Evolutionary conservation across 2,797 vertebrate genomes (phyloP).

Genomic region (Varecia variegata): DNA sequence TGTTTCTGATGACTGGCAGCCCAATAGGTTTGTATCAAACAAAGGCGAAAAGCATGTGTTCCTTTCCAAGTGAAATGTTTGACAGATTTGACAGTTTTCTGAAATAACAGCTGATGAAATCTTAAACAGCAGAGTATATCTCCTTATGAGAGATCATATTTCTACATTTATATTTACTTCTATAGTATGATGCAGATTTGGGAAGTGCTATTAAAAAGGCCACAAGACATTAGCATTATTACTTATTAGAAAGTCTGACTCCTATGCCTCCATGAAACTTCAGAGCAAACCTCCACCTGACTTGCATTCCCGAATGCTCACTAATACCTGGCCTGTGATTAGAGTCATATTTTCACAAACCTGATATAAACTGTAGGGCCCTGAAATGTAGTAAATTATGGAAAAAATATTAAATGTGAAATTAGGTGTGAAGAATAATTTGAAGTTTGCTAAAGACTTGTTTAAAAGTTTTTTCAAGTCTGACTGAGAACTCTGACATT

Average conservation of each 20-base stretch:
- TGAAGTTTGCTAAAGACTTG: neutral
- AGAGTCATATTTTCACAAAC: neutral
- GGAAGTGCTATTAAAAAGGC: neutral
- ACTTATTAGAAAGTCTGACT: slow-evolving; percentile 37
- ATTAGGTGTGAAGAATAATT: neutral
- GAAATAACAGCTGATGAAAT: slow-evolving; percentile 81
- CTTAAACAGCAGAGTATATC: slow-evolving; percentile 75
- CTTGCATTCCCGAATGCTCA: neutral
- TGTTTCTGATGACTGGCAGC: slow-evolving; percentile 79
- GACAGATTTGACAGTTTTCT: slow-evolving; percentile 80
- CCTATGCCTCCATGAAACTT: slow-evolving; percentile 35
- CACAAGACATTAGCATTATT: slow-evolving; percentile 8
- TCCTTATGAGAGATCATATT: slow-evolving; percentile 70
- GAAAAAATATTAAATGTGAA: slow-evolving; percentile 5
- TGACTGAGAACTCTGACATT: neutral
- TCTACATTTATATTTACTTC: slow-evolving; percentile 65
- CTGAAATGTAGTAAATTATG: neutral
- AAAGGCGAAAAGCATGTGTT: slow-evolving; percentile 71
- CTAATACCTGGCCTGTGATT: neutral
- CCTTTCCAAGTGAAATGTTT: slow-evolving; percentile 81
- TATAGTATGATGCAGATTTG: slow-evolving; percentile 67
- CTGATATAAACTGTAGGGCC: neutral
- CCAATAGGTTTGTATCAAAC: slow-evolving; percentile 70
- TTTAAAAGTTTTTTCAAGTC: neutral
- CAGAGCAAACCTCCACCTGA: neutral